Base-by-base conservation (phyloP, 2,888 invertebrate genomes). In the Aporophyla lueneburgensis region DNA sequence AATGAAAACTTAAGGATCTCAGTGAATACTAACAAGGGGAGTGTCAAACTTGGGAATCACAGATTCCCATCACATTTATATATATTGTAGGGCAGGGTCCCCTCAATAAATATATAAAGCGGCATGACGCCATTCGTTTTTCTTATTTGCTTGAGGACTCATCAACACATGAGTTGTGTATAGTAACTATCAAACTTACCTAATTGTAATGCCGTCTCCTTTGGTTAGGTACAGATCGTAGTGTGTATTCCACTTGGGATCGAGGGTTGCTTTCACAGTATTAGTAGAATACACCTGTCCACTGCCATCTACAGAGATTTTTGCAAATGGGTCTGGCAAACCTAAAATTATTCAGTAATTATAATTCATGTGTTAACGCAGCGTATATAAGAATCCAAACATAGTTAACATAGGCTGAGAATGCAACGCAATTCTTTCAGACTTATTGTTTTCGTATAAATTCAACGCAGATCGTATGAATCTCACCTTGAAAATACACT, bases 161-260 rank as follows among this genome's bases (percentile, higher is more conserved):
- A 73, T 74, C 40, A 83, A 77, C 68, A 69, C 61, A 73, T 53
- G 46, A n/a, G 21, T 43, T 27, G 43, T 16, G 5, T 46, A 76
- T 54, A 33, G 49, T 51, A 59, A 59, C 40, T n/a, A 69, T 43
- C 40, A 51, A 71, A 84, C 88, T 85, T 89, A 97, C 97, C 96
- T 98, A 91, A 99, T 99, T 74, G 99, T 99, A 87, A 99, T 99
- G 61, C 98, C 98, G 96, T 99, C 99, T 86, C 98, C 98, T 95
- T 98, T 98, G 51, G 99, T 98, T 88, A 99, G 97, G 93, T 98
- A 99, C 97, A 99, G 97, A 96, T 99, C 99, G 97, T 99, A 99
- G 96, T 99, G 99, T 86, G 99, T 99, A 97, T 99, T 99, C 99
- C 99, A 99, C 96, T 99, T 99, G 27, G 99, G 99, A 95, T 99